Evolutionary conservation across 2,113 vertebrate genomes (phyloP).

Genomic region (Tenebrosternarchus preto): DNA sequence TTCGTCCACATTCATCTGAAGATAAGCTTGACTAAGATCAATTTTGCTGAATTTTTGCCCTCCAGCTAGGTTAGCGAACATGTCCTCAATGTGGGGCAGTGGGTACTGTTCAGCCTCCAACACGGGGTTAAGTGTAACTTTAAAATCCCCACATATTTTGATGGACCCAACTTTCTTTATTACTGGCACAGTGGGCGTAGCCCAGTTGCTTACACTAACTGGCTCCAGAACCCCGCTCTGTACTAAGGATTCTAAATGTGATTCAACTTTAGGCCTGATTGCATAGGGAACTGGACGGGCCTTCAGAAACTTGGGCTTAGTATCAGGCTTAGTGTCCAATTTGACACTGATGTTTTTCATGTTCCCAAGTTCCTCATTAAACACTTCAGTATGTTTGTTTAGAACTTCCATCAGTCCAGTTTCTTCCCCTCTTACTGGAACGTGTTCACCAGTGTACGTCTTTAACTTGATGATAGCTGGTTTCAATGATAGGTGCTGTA

Average conservation of each 20-base stretch:
- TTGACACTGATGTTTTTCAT: background rate
- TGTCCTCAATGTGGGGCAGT: conserved; percentile 27
- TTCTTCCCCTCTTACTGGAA: conserved; percentile 18
- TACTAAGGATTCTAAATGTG: background rate
- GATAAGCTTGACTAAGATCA: no score
- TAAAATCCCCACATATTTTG: background rate
- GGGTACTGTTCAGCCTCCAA: conserved; percentile 24
- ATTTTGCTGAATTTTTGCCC: conserved; percentile 14
- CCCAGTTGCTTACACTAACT: background rate
- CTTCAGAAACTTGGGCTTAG: conserved; percentile 3
- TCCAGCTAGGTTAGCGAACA: conserved; percentile 25
- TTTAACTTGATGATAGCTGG: conserved; percentile 25
- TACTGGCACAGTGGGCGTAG: background rate
- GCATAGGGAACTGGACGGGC: conserved; percentile 11
- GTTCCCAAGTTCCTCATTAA: background rate
- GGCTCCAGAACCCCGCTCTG: background rate
- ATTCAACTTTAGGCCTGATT: background rate
- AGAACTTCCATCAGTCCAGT: background rate
- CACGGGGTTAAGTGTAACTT: conserved; percentile 22
- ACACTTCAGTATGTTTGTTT: conserved; percentile 6
- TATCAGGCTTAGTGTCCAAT: background rate
- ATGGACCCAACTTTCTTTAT: background rate
- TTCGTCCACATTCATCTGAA: background rate
- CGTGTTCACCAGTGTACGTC: conserved; percentile 18
- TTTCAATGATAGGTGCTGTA: conserved; percentile 30